phyloP scores from a whole-genome alignment of 2,888 invertebrate genomes.

The Pristionchus fissidentatus region DNA sequence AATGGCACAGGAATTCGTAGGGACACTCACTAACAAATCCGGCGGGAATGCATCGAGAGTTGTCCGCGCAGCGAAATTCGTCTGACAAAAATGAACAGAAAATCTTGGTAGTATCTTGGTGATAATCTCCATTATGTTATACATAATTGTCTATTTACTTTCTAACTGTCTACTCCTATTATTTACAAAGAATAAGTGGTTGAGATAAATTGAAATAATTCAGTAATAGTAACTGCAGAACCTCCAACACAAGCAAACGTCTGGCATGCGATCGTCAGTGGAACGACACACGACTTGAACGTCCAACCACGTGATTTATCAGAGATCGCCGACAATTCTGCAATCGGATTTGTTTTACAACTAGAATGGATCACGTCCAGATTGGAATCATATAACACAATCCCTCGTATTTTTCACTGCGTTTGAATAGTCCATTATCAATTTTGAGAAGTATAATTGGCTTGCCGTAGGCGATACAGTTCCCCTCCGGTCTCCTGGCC shows the following conservation, averaged over 20 bases:
- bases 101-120: no score
- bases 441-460: no score
- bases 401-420: neutral
- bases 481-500: neutral
- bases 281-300: neutral
- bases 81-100: neutral
- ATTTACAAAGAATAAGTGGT: neutral
- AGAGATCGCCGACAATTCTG: neutral
- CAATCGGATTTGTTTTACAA: no score
- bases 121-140: no score
- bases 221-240: no score
- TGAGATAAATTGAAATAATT: no score
- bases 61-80: slow-evolving; percentile 31
- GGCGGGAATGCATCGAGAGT: neutral
- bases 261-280: neutral
- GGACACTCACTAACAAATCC: slow-evolving; percentile 5
- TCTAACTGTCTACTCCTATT: neutral
- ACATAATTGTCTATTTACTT: no score
- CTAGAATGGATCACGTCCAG: neutral
- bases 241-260: slow-evolving; percentile 17
- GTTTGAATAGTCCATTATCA: neutral
- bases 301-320: neutral
- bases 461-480: no score
- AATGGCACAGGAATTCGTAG: neutral
- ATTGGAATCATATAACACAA: neutral